Conservation (phyloP, 2,797 vertebrate genomes). For the Microctenopoma lineatum region DNA sequence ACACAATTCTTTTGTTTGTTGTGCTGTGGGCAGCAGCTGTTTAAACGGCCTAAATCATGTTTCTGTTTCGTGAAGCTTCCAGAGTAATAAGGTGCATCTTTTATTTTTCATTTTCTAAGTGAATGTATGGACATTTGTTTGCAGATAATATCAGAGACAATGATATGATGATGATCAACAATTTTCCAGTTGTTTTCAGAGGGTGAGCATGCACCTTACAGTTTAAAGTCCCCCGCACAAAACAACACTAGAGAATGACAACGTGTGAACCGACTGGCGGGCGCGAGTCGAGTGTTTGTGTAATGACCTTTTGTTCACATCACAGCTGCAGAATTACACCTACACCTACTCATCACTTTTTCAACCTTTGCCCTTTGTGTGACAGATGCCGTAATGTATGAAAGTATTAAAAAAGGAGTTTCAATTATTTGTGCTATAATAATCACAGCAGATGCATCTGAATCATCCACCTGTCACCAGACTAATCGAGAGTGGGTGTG, state of each 20-base stretch:
- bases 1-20: background rate
- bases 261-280: background rate
- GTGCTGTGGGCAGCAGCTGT: background rate
- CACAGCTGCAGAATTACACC: slow-evolving; percentile 7
- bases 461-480: background rate
- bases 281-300: background rate
- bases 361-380: background rate
- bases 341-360: background rate
- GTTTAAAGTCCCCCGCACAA: slow-evolving; percentile 5
- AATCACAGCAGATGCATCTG: slow-evolving; percentile 9
- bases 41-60: background rate
- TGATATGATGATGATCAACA: too few species aligned
- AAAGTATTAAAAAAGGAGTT: background rate
- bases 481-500: background rate
- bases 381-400: background rate
- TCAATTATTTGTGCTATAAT: background rate
- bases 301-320: slow-evolving; percentile 20
- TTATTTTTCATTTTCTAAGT: too few species aligned
- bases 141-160: background rate
- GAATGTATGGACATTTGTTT: background rate
- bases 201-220: background rate
- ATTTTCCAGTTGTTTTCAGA: background rate
- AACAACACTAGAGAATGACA: background rate
- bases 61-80: too few species aligned
- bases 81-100: too few species aligned